Base-by-base conservation (phyloP, 2,113 vertebrate genomes). In the Orcinus orca region DNA sequence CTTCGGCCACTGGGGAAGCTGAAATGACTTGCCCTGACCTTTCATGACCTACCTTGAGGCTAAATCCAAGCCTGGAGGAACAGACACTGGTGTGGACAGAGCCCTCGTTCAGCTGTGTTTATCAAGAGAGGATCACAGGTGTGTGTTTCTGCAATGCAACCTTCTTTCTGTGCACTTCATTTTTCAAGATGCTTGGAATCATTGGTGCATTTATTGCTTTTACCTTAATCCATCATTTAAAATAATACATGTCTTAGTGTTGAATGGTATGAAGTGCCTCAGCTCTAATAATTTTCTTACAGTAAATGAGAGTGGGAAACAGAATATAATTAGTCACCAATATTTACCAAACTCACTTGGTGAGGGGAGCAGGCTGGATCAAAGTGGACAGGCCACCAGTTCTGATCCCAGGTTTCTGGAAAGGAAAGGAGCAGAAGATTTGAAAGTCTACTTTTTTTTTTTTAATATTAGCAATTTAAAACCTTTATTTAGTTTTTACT, bases 91-190 rank as follows among this genome's bases (percentile, higher is more conserved):
- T 88, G 70, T 71, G 73, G 80, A 36, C 55, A 50, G 77, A 90
- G 25, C 33, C 41, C 62, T 8, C 15, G 36, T 67, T 96, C 91
- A 89, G 79, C 93, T 87, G 91, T 96, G 93, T 97, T 97, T 97
- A 79, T 92, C 38, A 73, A 88, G 79, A 93, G 29, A 80, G 36
- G 25, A 33, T 74, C 96, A 77, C 84, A 15, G 31, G 44, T 29
- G 47, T 8, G 20, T 85, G 86, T 93, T 87, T 79, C 25, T 74
- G 21, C 15, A 6, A 3, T 2, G 82, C 58, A 6, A 21, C 9
- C 29, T 83, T 68, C 44, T 95, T 50, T 94, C 60, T 25, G 1
- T 60, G 26, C 9, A 47, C 38, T 74, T 87, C 47, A 47, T 87
- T 95, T 95, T 81, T 82, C 55, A 95, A 0, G 3, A 47, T 41